These are phyloP conservation scores for Heterocephalus glaber DNA, from an alignment of 2,113 vertebrate genomes.

Conservation along the genomic window DNA sequence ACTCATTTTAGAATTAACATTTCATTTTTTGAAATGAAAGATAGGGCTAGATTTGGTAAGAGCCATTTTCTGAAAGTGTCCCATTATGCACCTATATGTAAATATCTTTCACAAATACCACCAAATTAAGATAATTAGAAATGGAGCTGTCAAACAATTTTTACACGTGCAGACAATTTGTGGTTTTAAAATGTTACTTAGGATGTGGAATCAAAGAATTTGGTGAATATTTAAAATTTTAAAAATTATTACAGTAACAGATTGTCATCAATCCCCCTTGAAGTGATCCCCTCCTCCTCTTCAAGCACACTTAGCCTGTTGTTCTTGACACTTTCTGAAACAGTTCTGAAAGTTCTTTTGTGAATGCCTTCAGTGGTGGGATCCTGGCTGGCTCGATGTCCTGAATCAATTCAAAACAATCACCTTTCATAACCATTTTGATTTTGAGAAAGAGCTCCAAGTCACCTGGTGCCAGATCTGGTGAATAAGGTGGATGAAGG, in stretches of 20 bases:
- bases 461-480: background rate
- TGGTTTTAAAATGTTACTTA: conserved; percentile 4
- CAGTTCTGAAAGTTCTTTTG: background rate
- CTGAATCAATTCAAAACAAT: background rate
- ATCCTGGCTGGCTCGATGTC: background rate
- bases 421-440: background rate
- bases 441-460: background rate
- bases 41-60: background rate
- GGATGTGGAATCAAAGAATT: background rate
- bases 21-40: background rate
- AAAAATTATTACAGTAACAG: background rate
- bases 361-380: background rate
- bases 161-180: conserved; percentile 1
- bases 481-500: background rate
- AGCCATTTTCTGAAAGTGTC: background rate
- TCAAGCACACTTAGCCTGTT: background rate
- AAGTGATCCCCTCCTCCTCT: background rate
- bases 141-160: background rate
- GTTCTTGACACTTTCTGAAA: background rate
- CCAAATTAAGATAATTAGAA: conserved; percentile 53
- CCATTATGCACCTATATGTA: background rate
- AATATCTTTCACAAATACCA: conserved; percentile 33
- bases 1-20: conserved; percentile 25
- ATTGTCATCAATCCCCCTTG: background rate
- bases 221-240: background rate